Evolutionary conservation across 2,888 invertebrate genomes (phyloP), one percentile per base, ranked within the genome.

Genomic region (Xestia c-nigrum): DNA sequence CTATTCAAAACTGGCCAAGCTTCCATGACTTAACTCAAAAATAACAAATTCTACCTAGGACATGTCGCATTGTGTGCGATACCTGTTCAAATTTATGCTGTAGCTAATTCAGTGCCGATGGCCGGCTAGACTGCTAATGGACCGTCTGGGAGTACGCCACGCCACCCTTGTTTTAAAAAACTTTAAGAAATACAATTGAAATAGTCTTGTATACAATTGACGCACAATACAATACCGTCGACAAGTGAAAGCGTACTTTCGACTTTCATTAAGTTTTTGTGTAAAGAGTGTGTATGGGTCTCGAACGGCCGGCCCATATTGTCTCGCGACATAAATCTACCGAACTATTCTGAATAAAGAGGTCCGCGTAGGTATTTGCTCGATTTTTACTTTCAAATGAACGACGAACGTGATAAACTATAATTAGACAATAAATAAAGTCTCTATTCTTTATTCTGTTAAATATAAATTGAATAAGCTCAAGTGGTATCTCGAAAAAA

Each of bases 161-260:
- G 83, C 88, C 91, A 90, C 91, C 92, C 92, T 90, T 91, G 90
- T 92, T 91, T 89, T 85, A 85, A 89, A 91, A 91, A 91, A 85
- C 80, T 86, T 88, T 87, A 83, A 81, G 85, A 89, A 90, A 89
- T 87, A 91, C 92, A 90, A 92, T 92, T 90, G 92, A 90, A 91
- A 87, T 88, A 88, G 89, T 89, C 92, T 93, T 93, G 94, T 91
- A 92, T 93, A 94, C 94, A 95, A 94, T 94, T 93, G 94, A 92
- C 90, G 89, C 91, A 91, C 92, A 92, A 92, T 93, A 94, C 95
- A 94, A 94, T 94, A 93, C 93, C 91, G 94, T 90, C 92, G 92
- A 93, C 95, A 92, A 96, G 96, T 96, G 96, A 96, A 96, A 96
- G 96, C 95, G 94, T 94, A 95, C 96, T 96, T 96, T 96, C 96